Evolutionary conservation across 2,113 vertebrate genomes (phyloP), one percentile per base, ranked within the genome.

Genomic region (Pycnonotus jocosus): DNA sequence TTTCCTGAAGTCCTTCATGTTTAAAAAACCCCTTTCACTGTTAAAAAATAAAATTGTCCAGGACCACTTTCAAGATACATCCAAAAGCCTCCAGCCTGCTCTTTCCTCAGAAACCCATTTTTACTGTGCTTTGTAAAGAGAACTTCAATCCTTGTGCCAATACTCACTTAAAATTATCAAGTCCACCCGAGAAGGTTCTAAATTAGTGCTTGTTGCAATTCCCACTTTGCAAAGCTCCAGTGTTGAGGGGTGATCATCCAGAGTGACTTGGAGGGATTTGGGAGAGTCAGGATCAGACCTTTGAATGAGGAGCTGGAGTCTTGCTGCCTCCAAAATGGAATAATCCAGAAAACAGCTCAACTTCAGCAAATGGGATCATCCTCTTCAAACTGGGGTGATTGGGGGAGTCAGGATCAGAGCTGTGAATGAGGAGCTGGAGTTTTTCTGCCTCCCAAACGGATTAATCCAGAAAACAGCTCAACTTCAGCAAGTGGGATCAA

Each of bases 61-160:
- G 44, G 58, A 42, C 27, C 0, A 1, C 0, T 0, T 51, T 61
- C 33, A 38, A 24, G 60, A 73, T 27, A 4, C 16, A 44, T 82
- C 33, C 48, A 54, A 70, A 91, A 60, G 47, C 44, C 40, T 51
- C 38, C 78, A 31, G 24, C 9, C 42, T 53, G 20, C 13, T 56
- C 37, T 89, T 70, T 56, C 33, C 47, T 66, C 24, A 40, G 35
- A 71, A 87, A 72, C 40, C 4, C 6, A 1, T 66, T 68, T 65
- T 61, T 65, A 42, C 19, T 37, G 4, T 56, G 62, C 37, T 23
- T 88, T 82, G n/a, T 60, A 12, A 69, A 44, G 28, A 60, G 15
- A n/a, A 10, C 13, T 70, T 72, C 54, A 15, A 12, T 62, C 31
- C 45, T 10, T 42, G 12, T 0, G 0, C 28, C 54, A 28, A 12